phyloP scores from a whole-genome alignment of 2,113 vertebrate species.

The Potamarius usumacintae region DNA sequence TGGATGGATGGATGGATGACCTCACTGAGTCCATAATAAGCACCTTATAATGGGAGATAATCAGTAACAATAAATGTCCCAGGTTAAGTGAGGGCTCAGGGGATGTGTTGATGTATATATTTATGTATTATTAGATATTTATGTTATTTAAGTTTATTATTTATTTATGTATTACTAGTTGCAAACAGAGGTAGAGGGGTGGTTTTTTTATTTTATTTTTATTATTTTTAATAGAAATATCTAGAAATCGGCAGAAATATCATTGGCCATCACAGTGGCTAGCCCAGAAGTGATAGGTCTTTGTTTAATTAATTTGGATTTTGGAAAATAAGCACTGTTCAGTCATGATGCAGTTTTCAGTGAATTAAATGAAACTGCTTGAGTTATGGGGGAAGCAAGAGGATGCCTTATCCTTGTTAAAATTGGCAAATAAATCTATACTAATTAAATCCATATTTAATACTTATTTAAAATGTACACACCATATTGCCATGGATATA shows the following conservation, averaged over 20 bases:
- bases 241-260: not conserved
- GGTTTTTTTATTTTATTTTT: no score
- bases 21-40: not conserved
- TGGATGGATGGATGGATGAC: not conserved
- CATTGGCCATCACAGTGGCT: not conserved
- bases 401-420: not conserved
- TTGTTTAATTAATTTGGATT: not conserved
- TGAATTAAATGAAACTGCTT: not conserved
- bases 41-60: not conserved
- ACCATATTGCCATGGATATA: not conserved
- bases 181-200: not conserved
- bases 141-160: not conserved
- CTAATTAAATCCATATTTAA: not conserved
- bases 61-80: not conserved
- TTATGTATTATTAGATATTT: not conserved
- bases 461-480: not conserved
- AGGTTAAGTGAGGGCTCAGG: not conserved
- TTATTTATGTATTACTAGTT: not conserved
- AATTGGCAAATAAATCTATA: not conserved
- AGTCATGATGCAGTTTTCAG: not conserved
- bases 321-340: not conserved
- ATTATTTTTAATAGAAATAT: no score
- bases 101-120: not conserved
- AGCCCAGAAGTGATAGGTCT: not conserved
- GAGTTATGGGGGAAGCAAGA: not conserved